Base-by-base conservation (phyloP, 2,888 invertebrate genomes). In the Zhengitettix transpicula region DNA sequence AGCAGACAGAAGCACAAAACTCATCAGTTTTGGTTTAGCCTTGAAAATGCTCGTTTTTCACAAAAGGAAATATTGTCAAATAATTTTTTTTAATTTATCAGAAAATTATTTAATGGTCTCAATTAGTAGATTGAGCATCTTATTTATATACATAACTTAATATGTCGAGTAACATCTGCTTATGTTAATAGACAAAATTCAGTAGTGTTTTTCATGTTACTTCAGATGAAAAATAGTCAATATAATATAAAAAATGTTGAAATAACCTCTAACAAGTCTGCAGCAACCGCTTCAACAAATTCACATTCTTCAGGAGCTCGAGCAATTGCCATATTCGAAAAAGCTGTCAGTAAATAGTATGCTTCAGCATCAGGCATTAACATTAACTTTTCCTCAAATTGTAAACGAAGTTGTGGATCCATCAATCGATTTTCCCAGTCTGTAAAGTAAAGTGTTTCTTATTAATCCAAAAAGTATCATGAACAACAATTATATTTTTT, bases 291-390 rank as follows among this genome's bases (percentile, higher is more conserved):
- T 68, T 79, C 75, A 56, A 89, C 80, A 67, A 89, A 83, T 40
- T 79, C 76, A 67, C 78, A 77, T 67, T 88, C 86, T 56, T 74
- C 72, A 10, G 73, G 69, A 54, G 70, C 69, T 62, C 88, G 76
- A 7, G 82, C 80, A 68, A 85, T 74, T 12, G 85, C 87, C 85
- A 90, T 89, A 71, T 87, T 87, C 53, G 87, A 83, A 69, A 89
- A 83, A 3, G 88, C 83, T 62, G 87, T 87, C 57, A 90, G 70
- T 55, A 89, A 74, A 73, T 87, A 89, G 69, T 86, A 85, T 57
- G 83, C 80, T 70, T 90, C 89, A 58, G 84, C 85, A 54, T 84
- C 82, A 1, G 82, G 81, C 68, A 87, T 76, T 59, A 73, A 75
- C 41, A 76, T 74, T 61, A 87, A 72, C 64, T 81, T 81, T 58